Evolutionary conservation across 2,888 invertebrate genomes (phyloP).

Genomic region (Tetheella fluctuosa): DNA sequence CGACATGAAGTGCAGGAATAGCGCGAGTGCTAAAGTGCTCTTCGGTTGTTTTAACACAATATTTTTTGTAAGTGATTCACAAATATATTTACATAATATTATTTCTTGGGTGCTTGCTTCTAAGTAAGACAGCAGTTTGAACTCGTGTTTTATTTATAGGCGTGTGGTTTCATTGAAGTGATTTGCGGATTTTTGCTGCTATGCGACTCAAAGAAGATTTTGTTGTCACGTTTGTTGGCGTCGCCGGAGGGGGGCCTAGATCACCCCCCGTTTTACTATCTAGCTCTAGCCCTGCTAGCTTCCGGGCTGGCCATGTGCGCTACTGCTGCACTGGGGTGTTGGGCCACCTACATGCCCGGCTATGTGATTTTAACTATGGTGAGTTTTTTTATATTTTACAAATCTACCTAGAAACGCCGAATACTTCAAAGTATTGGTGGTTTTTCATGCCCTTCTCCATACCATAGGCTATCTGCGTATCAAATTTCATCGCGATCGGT

Average conservation of each 20-base stretch:
- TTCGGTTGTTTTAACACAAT: slow-evolving; percentile 87
- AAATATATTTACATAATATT: slow-evolving; percentile 33
- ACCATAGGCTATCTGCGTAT: no score
- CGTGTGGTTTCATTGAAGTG: slow-evolving; percentile 88
- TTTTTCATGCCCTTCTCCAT: no score
- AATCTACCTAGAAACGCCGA: no score
- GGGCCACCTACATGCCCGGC: slow-evolving; percentile 91
- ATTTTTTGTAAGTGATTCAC: slow-evolving; percentile 83
- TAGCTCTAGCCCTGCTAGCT: slow-evolving; percentile 87
- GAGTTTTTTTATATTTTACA: slow-evolving; percentile 51
- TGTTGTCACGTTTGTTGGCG: slow-evolving; percentile 88
- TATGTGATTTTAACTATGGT: slow-evolving; percentile 89
- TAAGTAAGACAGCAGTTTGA: background rate
- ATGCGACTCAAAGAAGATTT: slow-evolving; percentile 87
- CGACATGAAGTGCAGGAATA: slow-evolving; percentile 64
- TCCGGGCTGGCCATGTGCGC: slow-evolving; percentile 88
- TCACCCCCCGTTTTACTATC: slow-evolving; percentile 91
- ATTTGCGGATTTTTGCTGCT: slow-evolving; percentile 89
- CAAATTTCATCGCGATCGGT: no score
- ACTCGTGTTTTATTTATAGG: slow-evolving; percentile 70
- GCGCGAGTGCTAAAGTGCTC: slow-evolving; percentile 85
- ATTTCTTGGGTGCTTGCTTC: slow-evolving; percentile 10
- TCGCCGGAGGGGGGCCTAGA: slow-evolving; percentile 85
- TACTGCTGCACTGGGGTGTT: slow-evolving; percentile 90
- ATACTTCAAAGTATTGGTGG: no score